Evolutionary conservation across 2,888 invertebrate species (phyloP).

Genomic region (Xanthorhoe spadicearia): DNA sequence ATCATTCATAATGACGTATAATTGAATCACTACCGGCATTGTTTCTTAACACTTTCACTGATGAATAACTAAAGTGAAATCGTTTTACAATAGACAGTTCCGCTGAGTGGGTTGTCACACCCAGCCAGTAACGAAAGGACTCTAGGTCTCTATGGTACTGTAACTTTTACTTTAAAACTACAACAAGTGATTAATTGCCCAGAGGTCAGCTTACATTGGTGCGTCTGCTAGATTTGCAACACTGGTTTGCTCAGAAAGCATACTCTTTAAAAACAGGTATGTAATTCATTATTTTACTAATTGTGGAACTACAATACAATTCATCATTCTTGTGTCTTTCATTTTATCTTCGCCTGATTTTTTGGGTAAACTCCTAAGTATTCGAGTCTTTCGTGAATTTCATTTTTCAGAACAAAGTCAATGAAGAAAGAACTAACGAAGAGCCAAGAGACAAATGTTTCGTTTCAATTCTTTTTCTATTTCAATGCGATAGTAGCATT

Average conservation of each 20-base stretch:
- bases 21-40: slow-evolving; percentile 52
- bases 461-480: too few relatives aligned
- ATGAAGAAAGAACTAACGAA: too few relatives aligned
- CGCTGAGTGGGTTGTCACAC: slow-evolving; percentile 53
- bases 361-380: too few relatives aligned
- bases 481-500: too few relatives aligned
- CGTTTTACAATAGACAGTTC: slow-evolving; percentile 65
- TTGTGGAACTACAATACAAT: too few relatives aligned
- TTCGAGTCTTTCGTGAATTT: too few relatives aligned
- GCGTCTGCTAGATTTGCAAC: slow-evolving; percentile 18
- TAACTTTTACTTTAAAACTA: slow-evolving; percentile 17
- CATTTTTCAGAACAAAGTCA: too few relatives aligned
- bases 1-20: slow-evolving; percentile 31
- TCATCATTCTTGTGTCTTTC: too few relatives aligned
- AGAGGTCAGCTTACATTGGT: slow-evolving; percentile 42
- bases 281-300: not conserved
- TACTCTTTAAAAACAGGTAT: slow-evolving; percentile 26
- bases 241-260: slow-evolving; percentile 48
- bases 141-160: slow-evolving; percentile 39
- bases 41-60: slow-evolving; percentile 70
- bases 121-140: slow-evolving; percentile 53
- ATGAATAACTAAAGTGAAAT: slow-evolving; percentile 68
- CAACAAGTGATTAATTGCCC: slow-evolving; percentile 45
- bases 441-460: too few relatives aligned
- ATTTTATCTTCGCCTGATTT: too few relatives aligned